These are phyloP conservation scores for Charadrius vociferus DNA, from an alignment of 2,113 vertebrate species.

Conservation along the genomic window DNA sequence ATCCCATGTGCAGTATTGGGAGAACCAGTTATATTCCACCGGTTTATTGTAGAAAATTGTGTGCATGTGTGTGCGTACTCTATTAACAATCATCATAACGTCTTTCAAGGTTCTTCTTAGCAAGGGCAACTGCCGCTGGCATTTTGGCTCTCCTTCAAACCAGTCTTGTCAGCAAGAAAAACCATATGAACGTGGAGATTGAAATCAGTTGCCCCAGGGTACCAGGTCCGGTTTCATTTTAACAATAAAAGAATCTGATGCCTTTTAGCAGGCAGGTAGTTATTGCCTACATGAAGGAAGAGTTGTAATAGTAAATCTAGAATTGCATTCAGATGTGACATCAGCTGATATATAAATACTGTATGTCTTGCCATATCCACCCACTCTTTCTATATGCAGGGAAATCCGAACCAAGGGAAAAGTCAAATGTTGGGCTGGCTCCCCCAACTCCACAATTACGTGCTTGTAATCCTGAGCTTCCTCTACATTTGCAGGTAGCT, in stretches of 20 bases:
- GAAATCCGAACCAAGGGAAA: constrained; percentile 18
- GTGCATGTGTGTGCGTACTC: not conserved
- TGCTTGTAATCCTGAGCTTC: constrained; percentile 19
- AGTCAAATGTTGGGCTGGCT: constrained; percentile 18
- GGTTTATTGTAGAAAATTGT: not conserved
- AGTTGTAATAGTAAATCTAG: constrained; percentile 63
- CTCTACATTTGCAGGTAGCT: constrained; percentile 25
- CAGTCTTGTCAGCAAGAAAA: constrained; percentile 72
- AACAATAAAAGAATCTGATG: constrained; percentile 67
- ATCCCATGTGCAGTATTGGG: not conserved
- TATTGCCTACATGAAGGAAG: constrained; percentile 66
- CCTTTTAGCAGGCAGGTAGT: constrained; percentile 68
- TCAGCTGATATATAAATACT: constrained; percentile 44
- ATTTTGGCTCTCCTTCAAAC: constrained; percentile 71
- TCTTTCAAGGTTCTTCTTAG: constrained; percentile 53
- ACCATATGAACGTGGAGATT: constrained; percentile 69
- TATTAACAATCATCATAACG: not conserved
- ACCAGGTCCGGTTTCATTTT: constrained; percentile 66
- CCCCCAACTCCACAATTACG: constrained; percentile 7
- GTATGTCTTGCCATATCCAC: constrained; percentile 22
- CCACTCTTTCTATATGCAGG: constrained; percentile 50
- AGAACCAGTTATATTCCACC: not conserved
- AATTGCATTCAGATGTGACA: constrained; percentile 67
- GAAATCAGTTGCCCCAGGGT: constrained; percentile 71
- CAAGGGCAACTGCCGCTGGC: constrained; percentile 59